These are phyloP conservation scores for Danio tinwini DNA, from an alignment of 2,797 vertebrate genomes.

Conservation along the genomic window DNA sequence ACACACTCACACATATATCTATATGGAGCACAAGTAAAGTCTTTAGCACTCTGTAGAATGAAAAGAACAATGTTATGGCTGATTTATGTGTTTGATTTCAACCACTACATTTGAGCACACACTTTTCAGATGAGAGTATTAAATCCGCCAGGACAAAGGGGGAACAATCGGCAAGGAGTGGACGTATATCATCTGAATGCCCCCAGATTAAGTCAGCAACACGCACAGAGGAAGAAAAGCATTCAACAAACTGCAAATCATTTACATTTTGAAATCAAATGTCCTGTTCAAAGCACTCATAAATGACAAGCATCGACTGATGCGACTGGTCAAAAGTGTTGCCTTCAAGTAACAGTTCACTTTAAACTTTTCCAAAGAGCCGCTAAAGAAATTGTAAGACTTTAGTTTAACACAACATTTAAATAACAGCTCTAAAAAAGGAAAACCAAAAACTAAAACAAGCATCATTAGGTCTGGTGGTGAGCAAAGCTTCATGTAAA, in stretches of 20 bases:
- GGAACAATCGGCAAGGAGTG: neutral
- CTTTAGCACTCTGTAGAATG: constrained; percentile 21
- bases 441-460: neutral
- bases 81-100: constrained; percentile 20
- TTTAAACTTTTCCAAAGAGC: neutral
- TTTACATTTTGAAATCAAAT: constrained; percentile 21
- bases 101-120: neutral
- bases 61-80: constrained; percentile 7
- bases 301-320: constrained; percentile 14
- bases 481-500: constrained; percentile 2
- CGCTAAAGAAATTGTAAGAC: neutral
- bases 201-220: neutral
- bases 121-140: constrained; percentile 19
- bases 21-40: neutral
- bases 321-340: neutral
- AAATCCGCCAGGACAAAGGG: neutral
- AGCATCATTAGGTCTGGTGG: constrained; percentile 36
- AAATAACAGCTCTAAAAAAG: constrained; percentile 1
- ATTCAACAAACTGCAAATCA: neutral
- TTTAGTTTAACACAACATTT: neutral
- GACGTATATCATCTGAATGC: neutral
- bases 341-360: neutral
- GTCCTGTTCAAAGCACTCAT: neutral
- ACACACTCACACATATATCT: neutral
- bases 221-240: neutral